Conservation (phyloP, 2,888 invertebrate species). For the Stenodera caucasica region DNA sequence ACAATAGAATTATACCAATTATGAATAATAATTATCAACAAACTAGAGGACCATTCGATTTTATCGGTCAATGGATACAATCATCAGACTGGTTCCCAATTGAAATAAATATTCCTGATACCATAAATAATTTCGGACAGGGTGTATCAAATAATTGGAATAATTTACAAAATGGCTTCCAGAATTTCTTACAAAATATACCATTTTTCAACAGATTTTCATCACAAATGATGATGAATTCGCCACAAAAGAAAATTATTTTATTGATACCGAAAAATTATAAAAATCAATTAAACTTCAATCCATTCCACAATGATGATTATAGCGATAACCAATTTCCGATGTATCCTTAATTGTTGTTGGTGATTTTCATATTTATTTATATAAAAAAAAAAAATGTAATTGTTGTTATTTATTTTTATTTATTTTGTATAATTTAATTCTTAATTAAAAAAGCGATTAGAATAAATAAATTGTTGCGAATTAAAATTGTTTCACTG, state of each 20-base stretch:
- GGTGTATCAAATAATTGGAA: conserved; percentile 25
- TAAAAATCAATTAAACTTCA: background rate
- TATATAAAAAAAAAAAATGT: no score
- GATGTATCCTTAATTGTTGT: conserved; percentile 17
- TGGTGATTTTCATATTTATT: background rate
- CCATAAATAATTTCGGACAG: conserved; percentile 50
- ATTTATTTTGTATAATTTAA: conserved; percentile 6
- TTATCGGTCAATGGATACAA: conserved; percentile 57
- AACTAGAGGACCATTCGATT: conserved; percentile 40
- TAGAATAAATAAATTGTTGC: conserved; percentile 2
- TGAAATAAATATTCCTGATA: conserved; percentile 66
- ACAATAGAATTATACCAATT: conserved; percentile 17
- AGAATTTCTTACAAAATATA: conserved; percentile 22
- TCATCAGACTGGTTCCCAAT: conserved; percentile 63
- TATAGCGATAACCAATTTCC: conserved; percentile 4
- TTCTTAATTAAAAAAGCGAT: background rate
- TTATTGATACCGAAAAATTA: conserved; percentile 14
- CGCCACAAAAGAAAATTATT: conserved; percentile 16
- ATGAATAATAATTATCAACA: conserved; percentile 14
- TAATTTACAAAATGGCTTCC: conserved; percentile 17
- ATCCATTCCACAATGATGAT: conserved; percentile 15
- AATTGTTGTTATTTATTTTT: conserved; percentile 7
- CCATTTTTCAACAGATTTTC: conserved; percentile 28
- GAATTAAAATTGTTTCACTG: conserved; percentile 3
- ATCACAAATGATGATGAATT: conserved; percentile 13